A percentile compares a stretch with the other conserved stretches of the same genome.
phyloP scores from a whole-genome alignment of 2,797 vertebrate species.

The Myripristis murdjan region DNA sequence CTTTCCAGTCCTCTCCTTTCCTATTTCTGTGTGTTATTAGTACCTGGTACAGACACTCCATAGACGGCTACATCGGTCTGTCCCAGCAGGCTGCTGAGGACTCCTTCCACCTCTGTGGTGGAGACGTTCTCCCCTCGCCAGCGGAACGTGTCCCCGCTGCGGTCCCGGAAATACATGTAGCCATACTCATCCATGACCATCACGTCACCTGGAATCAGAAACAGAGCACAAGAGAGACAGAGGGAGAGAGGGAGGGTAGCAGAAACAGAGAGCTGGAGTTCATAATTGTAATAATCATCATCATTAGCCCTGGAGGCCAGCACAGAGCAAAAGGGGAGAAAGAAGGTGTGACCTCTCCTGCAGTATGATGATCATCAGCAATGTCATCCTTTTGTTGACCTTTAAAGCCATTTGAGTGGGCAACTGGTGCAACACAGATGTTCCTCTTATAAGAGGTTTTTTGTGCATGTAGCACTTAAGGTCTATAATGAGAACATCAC shows the following conservation, averaged over 20 bases:
- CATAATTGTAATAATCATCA: constrained; percentile 9
- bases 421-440: too few relatives aligned
- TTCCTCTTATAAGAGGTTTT: too few relatives aligned
- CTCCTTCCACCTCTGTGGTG: constrained; percentile 90
- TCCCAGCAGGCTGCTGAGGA: constrained; percentile 87
- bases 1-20: neutral
- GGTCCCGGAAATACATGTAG: constrained; percentile 92
- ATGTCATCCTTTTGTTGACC: too few relatives aligned
- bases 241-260: neutral
- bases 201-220: constrained; percentile 84
- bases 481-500: too few relatives aligned
- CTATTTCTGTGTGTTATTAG: neutral
- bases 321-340: too few relatives aligned
- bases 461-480: too few relatives aligned
- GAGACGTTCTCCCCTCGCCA: constrained; percentile 94
- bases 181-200: constrained; percentile 93
- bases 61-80: constrained; percentile 91
- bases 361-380: too few relatives aligned
- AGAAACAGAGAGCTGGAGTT: neutral
- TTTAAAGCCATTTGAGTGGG: too few relatives aligned
- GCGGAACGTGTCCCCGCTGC: constrained; percentile 92
- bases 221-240: constrained; percentile 7
- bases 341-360: too few relatives aligned
- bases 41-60: constrained; percentile 89
- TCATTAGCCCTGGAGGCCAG: neutral